A percentile compares a stretch with the other conserved stretches of the same genome.
These are phyloP conservation scores for Lasioglossum leucozonium DNA, from an alignment of 2,888 invertebrate genomes.

Conservation along the genomic window DNA sequence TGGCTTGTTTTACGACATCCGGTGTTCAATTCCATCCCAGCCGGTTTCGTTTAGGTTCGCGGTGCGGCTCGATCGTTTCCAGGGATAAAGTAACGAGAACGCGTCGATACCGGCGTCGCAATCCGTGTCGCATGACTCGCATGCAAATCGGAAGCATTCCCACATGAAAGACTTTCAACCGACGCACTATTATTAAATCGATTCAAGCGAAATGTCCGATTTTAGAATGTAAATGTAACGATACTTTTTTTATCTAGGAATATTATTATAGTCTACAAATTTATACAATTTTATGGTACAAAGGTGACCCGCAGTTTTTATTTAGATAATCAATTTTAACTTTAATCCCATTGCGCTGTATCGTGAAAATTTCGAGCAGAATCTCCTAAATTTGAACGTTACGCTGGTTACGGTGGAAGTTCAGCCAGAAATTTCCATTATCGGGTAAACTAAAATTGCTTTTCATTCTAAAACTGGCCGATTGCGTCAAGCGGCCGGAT, in stretches of 20 bases:
- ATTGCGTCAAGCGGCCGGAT: neutral
- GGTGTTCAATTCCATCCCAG: conserved; percentile 31
- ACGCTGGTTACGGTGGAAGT: neutral
- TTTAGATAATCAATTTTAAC: too few relatives aligned
- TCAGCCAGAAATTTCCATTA: neutral
- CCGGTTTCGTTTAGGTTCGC: conserved; percentile 9
- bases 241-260: neutral
- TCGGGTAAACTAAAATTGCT: neutral
- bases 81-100: neutral
- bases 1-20: conserved; percentile 49
- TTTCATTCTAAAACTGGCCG: neutral
- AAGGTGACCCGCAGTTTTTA: too few relatives aligned
- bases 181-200: neutral
- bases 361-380: too few relatives aligned
- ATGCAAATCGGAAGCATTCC: neutral
- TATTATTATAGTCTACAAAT: neutral
- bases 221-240: neutral
- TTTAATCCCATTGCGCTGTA: too few relatives aligned
- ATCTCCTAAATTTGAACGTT: too few relatives aligned
- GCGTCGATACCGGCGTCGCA: neutral
- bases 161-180: neutral
- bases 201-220: neutral
- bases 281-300: too few relatives aligned
- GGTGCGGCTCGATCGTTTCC: conserved; percentile 6
- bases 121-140: conserved; percentile 1